A percentile compares a stretch with the other conserved stretches of the same genome.
Evolutionary conservation across 35 echinoderm and acorn worm species (phyloP).

Genomic region (Hemicentrotus pulcherrimus): DNA sequence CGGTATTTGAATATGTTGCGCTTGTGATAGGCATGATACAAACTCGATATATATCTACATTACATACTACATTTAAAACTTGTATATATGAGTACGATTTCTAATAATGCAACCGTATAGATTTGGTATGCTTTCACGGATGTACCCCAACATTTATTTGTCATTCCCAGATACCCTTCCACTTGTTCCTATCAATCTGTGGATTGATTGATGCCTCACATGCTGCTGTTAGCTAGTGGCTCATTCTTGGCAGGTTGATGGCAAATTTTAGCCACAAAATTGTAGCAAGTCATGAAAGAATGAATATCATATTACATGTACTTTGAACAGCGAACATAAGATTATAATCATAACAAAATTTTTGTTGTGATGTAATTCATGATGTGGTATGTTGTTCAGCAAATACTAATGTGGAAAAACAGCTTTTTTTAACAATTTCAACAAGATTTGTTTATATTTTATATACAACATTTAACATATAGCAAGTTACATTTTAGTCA

Average conservation of each 20-base stretch:
- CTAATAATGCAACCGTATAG: neutral
- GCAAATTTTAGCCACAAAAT: neutral
- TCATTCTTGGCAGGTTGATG: neutral
- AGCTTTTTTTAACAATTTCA: neutral
- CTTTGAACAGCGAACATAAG: neutral
- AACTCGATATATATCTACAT: neutral
- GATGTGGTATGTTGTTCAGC: neutral
- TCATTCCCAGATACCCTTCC: neutral
- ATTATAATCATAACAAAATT: neutral
- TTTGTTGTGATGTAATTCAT: neutral
- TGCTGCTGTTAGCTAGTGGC: neutral
- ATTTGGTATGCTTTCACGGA: neutral
- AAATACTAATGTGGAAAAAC: neutral
- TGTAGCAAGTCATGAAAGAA: neutral
- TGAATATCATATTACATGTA: neutral
- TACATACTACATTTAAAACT: neutral
- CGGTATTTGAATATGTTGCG: neutral
- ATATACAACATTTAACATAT: too few species aligned
- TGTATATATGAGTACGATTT: too few species aligned
- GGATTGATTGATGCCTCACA: neutral
- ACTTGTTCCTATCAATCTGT: neutral
- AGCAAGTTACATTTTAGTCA: too few species aligned
- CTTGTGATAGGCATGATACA: neutral
- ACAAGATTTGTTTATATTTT: too few species aligned
- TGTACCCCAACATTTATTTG: neutral